A percentile compares a stretch with the other conserved stretches of the same genome.
Evolutionary conservation across 2,113 vertebrate species (phyloP).

Genomic region (Columbina picui): DNA sequence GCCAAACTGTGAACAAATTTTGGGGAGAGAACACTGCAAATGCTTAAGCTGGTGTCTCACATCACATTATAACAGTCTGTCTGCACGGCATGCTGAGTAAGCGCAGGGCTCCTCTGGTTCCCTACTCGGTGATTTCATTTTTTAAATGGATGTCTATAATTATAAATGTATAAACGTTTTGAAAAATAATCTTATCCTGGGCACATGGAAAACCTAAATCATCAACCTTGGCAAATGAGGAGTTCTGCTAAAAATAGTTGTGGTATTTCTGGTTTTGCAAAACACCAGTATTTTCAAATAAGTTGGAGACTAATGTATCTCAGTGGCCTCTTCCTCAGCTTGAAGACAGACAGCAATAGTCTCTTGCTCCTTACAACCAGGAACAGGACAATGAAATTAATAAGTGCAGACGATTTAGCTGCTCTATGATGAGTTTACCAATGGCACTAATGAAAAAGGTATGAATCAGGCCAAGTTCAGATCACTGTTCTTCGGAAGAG

Average conservation of each 20-base stretch:
- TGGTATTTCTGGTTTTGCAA: neutral
- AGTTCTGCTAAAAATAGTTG: conserved; percentile 40
- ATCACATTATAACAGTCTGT: accelerated
- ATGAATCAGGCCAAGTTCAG: neutral
- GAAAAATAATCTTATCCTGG: conserved; percentile 15
- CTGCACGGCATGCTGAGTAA: neutral
- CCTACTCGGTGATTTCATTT: neutral
- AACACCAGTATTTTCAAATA: neutral
- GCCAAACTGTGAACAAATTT: neutral
- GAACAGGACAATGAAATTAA: neutral
- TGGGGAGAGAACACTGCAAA: neutral
- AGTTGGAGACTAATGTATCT: neutral
- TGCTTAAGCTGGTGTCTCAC: neutral
- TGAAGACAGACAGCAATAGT: neutral
- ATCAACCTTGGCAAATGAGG: neutral
- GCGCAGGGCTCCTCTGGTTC: neutral
- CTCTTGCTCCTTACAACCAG: neutral
- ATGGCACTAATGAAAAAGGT: neutral
- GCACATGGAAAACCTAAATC: conserved; percentile 42
- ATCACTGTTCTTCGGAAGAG: neutral
- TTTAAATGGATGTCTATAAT: neutral
- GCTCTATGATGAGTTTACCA: neutral
- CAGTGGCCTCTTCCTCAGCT: neutral
- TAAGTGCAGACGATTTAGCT: neutral
- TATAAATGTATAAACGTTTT: neutral